Conservation (phyloP, 1,140 invertebrate species). For the Zaprionus tsacasi region DNA sequence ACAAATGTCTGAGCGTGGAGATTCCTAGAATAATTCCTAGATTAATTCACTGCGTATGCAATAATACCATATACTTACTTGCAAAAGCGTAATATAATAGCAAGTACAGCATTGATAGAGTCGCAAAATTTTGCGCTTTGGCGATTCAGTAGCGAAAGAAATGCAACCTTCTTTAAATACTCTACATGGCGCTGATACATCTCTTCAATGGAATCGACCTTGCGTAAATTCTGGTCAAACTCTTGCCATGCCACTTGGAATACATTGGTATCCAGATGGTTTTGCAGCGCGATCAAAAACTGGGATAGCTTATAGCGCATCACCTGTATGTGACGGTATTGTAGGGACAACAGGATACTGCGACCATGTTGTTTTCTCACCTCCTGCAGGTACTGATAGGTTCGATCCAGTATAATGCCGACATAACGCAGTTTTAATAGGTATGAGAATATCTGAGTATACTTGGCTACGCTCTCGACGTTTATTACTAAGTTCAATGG, state of each 20-base stretch:
- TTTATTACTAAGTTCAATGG: conserved; percentile 91
- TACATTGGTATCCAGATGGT: conserved; percentile 89
- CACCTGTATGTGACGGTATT: conserved; percentile 87
- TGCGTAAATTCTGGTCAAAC: conserved; percentile 88
- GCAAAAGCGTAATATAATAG: conserved; percentile 89
- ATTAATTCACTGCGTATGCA: neutral
- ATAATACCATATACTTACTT: conserved; percentile 72
- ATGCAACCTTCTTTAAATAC: conserved; percentile 90
- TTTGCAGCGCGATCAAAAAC: conserved; percentile 89
- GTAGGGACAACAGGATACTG: conserved; percentile 85
- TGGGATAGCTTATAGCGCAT: conserved; percentile 90
- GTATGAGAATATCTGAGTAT: conserved; percentile 90
- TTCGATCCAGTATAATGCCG: conserved; percentile 89
- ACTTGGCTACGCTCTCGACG: conserved; percentile 87
- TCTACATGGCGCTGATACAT: conserved; percentile 88
- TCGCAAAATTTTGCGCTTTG: conserved; percentile 88
- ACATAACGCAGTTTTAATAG: conserved; percentile 90
- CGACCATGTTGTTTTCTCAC: conserved; percentile 84
- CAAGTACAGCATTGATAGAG: conserved; percentile 88
- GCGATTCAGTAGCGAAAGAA: conserved; percentile 88
- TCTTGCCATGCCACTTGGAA: conserved; percentile 89
- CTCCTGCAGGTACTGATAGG: conserved; percentile 87
- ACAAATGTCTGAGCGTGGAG: conserved; percentile 65
- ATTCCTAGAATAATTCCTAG: conserved; percentile 47
- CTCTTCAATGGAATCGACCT: conserved; percentile 87